Evolutionary conservation across 2,113 vertebrate genomes (phyloP), one percentile per base, ranked within the genome.

Genomic region (Pseudolaguvia tuberculata): DNA sequence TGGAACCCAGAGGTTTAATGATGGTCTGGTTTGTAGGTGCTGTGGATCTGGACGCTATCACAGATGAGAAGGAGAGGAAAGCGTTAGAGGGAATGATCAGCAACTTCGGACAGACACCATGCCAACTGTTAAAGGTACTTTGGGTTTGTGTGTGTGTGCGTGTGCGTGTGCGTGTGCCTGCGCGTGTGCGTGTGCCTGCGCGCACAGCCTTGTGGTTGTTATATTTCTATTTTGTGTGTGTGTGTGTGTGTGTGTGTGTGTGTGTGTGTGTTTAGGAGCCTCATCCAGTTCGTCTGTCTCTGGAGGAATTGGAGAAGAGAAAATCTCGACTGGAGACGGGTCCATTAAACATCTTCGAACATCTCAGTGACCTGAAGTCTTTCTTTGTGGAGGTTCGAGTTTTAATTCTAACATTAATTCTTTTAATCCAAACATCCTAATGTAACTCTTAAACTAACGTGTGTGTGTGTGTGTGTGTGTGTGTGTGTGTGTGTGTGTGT

Each of bases 1-100:
- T 42, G 39, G 39, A 42, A 8, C 4, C 39, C 5, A 8, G 1
- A 42, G 4, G 4, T n/a, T 8, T 42, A 9, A 42, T 42, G 39
- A 42, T 9, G 12, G 0, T 27, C 7, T 52, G 48, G 48, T 20
- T 29, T 55, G 10, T 51, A 99, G 97, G 97, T 20, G 97, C 97
- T 14, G 96, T 99, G 79, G 97, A 99, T 87, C 87, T 99, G 79
- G 97, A 99, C 67, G 93, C 95, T 82, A 93, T 99, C 85, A 95
- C 93, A 23, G 94, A 98, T 71, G 96, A 98, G 80, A 98, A 98
- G 78, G 97, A 99, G 87, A 92, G 95, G 2, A 99, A 98, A 76
- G 96, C 96, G 68, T 76, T 99, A 84, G 97, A 99, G 84, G 96
- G 95, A 5, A 99, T 99, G 96, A 99, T 99, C 89, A 99, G 94